These are phyloP conservation scores for Cheilosia pagana DNA, from an alignment of 2,888 invertebrate genomes.

Conservation along the genomic window DNA sequence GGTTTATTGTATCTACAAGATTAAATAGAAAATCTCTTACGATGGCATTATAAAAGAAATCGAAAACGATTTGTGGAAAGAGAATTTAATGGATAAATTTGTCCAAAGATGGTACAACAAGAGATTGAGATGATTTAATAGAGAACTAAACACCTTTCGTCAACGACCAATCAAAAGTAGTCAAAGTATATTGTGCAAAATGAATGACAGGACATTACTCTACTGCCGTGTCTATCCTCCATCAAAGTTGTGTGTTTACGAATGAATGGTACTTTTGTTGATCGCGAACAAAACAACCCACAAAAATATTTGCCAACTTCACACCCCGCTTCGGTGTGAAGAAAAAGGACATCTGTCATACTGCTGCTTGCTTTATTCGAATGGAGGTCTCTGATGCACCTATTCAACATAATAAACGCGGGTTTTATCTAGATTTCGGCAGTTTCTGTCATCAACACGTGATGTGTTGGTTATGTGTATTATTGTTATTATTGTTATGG, in stretches of 20 bases:
- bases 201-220: slow-evolving; percentile 9
- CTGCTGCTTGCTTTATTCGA: slow-evolving; percentile 11
- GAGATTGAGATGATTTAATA: slow-evolving; percentile 28
- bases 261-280: slow-evolving; percentile 16
- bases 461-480: slow-evolving; percentile 10
- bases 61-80: slow-evolving; percentile 20
- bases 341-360: slow-evolving; percentile 44
- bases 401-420: slow-evolving; percentile 14
- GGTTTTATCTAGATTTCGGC: slow-evolving; percentile 41
- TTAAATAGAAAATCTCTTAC: slow-evolving; percentile 37
- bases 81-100: slow-evolving; percentile 56
- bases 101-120: slow-evolving; percentile 31
- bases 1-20: slow-evolving; percentile 45
- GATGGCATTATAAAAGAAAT: slow-evolving; percentile 31
- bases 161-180: slow-evolving; percentile 60
- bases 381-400: neutral
- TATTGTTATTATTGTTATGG: slow-evolving; percentile 17
- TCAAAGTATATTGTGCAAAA: slow-evolving; percentile 9
- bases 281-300: slow-evolving; percentile 60
- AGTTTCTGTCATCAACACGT: slow-evolving; percentile 33
- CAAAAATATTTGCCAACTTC: slow-evolving; percentile 71
- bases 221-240: slow-evolving; percentile 1
- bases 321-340: slow-evolving; percentile 25
- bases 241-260: slow-evolving; percentile 7
- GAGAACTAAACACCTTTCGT: slow-evolving; percentile 55